phyloP scores from a whole-genome alignment of 2,797 vertebrate species.

The Myripristis murdjan region DNA sequence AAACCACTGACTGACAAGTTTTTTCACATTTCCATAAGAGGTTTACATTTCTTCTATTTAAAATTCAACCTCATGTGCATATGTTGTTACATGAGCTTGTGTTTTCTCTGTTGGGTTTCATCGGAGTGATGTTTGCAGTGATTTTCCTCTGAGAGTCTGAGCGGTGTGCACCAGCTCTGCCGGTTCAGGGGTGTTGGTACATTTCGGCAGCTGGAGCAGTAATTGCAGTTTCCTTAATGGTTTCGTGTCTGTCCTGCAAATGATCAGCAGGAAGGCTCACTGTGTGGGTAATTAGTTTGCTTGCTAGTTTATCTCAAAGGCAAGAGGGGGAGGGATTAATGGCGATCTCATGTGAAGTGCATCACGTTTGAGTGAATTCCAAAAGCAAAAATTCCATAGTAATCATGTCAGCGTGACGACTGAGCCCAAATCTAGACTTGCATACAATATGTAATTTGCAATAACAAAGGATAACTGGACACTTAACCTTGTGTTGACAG shows the following conservation, averaged over 20 bases:
- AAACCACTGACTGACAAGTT: too few relatives aligned
- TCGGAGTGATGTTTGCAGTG: background rate
- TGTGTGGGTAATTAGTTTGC: background rate
- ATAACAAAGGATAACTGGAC: background rate
- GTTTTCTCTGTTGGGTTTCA: background rate
- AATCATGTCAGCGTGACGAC: background rate
- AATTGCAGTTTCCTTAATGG: background rate
- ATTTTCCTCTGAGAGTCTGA: background rate
- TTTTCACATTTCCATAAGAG: too few relatives aligned
- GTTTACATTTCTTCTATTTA: too few relatives aligned
- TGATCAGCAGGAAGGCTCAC: constrained; percentile 1
- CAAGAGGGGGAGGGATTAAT: constrained; percentile 6
- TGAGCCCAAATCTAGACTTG: background rate
- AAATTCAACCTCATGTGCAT: too few relatives aligned
- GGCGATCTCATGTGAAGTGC: constrained; percentile 1
- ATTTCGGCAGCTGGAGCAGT: background rate
- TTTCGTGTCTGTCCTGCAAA: background rate
- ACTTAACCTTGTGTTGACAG: constrained; percentile 36
- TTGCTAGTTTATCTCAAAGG: constrained; percentile 3
- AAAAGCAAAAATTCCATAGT: background rate
- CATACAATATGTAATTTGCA: background rate
- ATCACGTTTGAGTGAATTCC: background rate
- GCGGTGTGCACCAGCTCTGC: background rate
- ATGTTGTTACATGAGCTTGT: background rate
- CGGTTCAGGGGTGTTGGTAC: background rate